Base-by-base conservation (phyloP, 2,113 vertebrate genomes). In the Empidonax traillii region DNA sequence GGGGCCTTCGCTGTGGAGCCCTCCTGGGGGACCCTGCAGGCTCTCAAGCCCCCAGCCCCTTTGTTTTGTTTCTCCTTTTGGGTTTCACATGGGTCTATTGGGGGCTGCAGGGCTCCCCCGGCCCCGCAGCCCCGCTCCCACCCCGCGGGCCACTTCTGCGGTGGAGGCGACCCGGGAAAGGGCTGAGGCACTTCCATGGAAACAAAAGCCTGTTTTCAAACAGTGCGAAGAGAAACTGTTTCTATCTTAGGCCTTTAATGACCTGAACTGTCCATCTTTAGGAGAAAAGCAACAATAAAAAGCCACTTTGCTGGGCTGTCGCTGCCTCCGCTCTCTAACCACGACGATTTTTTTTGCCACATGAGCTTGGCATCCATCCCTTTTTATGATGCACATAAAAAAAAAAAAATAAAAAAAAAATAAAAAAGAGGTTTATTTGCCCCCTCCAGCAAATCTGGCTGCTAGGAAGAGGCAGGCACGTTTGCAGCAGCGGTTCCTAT, bases 171-270 rank as follows among this genome's bases (percentile, higher is more conserved):
- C 94, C 94, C 96, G 44, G 73, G 93, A 95, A 97, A 96, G 86
- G 92, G 66, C 97, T 91, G 90, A 89, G 97, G 95, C 92, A 97
- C 97, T 95, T 97, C 97, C 85, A 72, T 72, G 94, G 96, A 97
- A 97, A 98, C 98, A 98, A 98, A 98, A 96, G 93, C 90, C 92
- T 98, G 97, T 98, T 98, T 98, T 98, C 98, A 98, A 98, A 98
- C 97, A 98, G 85, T 25, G 88, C 44, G 37, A 96, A 96, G 97
- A 94, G 84, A 98, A 98, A 98, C 83, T 96, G 97, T 97, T 97
- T 97, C 93, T 89, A 72, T 97, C 97, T 95, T 94, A 55, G 96
- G 97, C 93, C 96, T 97, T 98, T 97, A 98, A 97, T 98, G 98
- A 98, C 97, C 97, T 94, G 96, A 80, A 97, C 96, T 95, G 96